Conservation (phyloP, 2,113 vertebrate genomes). For the Rynchops niger region DNA sequence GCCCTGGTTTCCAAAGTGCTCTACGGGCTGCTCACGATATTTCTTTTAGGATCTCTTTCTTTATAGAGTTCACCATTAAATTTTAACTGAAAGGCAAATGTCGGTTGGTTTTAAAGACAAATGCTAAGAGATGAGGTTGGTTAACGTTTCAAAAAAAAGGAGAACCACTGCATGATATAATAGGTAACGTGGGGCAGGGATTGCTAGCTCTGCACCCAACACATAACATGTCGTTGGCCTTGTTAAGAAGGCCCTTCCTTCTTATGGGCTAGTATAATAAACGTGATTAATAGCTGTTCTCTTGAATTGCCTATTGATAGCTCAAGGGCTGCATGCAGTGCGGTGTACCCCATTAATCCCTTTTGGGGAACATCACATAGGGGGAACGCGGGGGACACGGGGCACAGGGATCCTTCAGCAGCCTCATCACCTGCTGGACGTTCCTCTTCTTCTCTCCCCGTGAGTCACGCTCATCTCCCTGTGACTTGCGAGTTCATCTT, state of each 20-base stretch:
- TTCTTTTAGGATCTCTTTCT: background rate
- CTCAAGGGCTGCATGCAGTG: background rate
- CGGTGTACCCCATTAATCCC: background rate
- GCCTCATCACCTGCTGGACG: background rate
- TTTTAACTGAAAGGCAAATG: background rate
- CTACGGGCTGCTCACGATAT: background rate
- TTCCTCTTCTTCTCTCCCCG: conserved; percentile 2
- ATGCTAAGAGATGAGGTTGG: background rate
- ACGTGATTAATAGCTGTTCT: background rate
- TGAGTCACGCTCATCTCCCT: conserved; percentile 49
- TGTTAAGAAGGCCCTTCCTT: background rate
- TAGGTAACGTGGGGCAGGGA: background rate
- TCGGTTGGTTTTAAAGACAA: background rate
- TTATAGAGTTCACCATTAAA: background rate
- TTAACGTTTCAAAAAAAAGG: fast-evolving
- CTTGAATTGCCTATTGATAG: background rate
- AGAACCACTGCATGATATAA: background rate
- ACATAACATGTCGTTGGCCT: background rate
- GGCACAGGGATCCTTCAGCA: background rate
- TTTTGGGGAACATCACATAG: background rate
- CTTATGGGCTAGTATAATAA: background rate
- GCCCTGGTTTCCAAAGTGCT: background rate
- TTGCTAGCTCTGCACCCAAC: background rate
- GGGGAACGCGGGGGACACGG: background rate
- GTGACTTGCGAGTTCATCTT: conserved; percentile 67